Base-by-base conservation (phyloP, 2,888 invertebrate species). In the Spialia ferax region DNA sequence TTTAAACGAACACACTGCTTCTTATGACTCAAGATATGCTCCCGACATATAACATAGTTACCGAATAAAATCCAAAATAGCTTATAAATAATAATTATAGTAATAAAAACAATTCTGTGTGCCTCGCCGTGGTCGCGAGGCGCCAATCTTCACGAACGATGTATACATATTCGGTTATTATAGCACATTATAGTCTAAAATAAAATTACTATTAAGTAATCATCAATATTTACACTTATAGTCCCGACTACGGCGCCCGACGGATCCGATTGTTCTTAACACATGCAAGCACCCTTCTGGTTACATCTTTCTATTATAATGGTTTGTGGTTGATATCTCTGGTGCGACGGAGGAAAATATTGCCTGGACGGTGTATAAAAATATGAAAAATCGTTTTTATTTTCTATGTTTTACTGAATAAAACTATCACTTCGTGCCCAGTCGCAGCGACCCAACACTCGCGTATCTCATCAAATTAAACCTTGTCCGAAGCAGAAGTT, bases 131-230 rank as follows among this genome's bases (percentile, higher is more conserved):
- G 74, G 55, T 50, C 69, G 55, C 59, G 63, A 68, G 68, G 69
- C 69, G 65, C 35, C 59, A 66, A 38, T 69, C 63, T 70, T 74
- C 73, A 71, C 73, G 74, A 74, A 75, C 70, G 73, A 78, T 79
- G 78, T 78, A 82, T 82, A 84, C 83, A 83, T 83, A 80, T 82
- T 86, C 85, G 84, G 85, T 87, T 90, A 90, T 75, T 74, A 76
- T 91, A 92, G 92, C 92, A 92, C 92, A 87, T 85, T 83, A 85
- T 82, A 87, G 83, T 89, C 90, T 91, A 92, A 87, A 88, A 89
- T 89, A 90, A 89, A 84, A 89, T 90, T 89, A 92, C 87, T 86
- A 91, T 87, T 86, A 87, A 87, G 89, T 92, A 91, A 89, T 90
- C 86, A 90, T 88, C 86, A 87, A 90, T 92, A 91, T 92, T 89